phyloP scores from a whole-genome alignment of 2,797 vertebrate genomes.

The Girardinus metallicus region DNA sequence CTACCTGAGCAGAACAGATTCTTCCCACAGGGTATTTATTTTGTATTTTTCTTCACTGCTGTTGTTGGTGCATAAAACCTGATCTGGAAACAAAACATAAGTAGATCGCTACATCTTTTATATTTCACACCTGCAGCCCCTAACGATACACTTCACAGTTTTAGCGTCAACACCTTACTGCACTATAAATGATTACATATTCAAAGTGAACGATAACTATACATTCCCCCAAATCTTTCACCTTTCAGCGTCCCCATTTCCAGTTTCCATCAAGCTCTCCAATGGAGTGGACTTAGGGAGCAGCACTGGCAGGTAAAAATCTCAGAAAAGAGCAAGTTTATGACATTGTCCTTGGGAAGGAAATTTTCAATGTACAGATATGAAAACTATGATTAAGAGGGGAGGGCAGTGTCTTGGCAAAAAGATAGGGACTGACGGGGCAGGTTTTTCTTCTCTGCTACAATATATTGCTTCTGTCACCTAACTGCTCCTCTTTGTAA shows the following conservation, averaged over 20 bases:
- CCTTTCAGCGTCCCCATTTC: conserved; percentile 19
- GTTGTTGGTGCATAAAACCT: neutral
- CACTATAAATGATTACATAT: conserved; percentile 27
- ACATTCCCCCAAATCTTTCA: conserved; percentile 61
- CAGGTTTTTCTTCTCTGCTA: conserved; percentile 42
- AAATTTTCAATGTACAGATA: conserved; percentile 97
- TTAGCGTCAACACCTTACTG: neutral
- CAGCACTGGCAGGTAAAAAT: conserved; percentile 87
- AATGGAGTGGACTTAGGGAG: conserved; percentile 90
- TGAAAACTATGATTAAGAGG: conserved; percentile 97
- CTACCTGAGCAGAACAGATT: neutral
- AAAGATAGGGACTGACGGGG: conserved; percentile 60
- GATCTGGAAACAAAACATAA: neutral
- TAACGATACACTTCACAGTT: neutral
- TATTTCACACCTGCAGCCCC: conserved; percentile 78
- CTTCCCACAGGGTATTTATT: neutral
- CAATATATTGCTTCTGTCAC: conserved; percentile 49
- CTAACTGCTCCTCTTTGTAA: conserved; percentile 14
- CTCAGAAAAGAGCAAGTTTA: conserved; percentile 93
- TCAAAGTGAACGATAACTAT: conserved; percentile 16
- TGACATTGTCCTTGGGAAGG: conserved; percentile 95
- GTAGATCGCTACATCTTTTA: neutral
- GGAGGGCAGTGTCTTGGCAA: conserved; percentile 85
- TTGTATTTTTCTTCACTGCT: neutral
- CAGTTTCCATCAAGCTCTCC: conserved; percentile 68